Evolutionary conservation across 2,797 vertebrate genomes (phyloP).

Genomic region (Enteromius afrohamiltoni): DNA sequence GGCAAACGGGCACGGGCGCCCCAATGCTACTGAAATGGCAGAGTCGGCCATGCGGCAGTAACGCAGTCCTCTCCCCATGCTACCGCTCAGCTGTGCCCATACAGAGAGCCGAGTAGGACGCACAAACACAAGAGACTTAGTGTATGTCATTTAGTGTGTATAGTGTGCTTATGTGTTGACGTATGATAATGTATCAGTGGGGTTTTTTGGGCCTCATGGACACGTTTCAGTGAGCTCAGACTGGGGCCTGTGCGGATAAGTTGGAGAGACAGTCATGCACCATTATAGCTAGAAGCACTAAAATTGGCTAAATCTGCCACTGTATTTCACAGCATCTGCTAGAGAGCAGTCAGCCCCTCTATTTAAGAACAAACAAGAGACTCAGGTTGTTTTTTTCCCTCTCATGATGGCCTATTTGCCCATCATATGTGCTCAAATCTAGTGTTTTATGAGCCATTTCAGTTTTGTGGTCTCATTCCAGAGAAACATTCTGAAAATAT

Average conservation of each 20-base stretch:
- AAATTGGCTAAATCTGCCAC: conserved; percentile 67
- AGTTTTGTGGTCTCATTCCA: conserved; percentile 8
- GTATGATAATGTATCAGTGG: conserved; percentile 44
- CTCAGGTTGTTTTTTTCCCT: conserved; percentile 56
- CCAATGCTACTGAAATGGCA: conserved; percentile 88
- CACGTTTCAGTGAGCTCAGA: conserved; percentile 37
- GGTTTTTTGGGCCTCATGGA: conserved; percentile 30
- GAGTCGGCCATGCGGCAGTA: conserved; percentile 89
- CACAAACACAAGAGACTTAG: conserved; percentile 31
- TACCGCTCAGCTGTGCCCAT: conserved; percentile 82
- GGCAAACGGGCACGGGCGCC: conserved; percentile 86
- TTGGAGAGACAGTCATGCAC: conserved; percentile 55
- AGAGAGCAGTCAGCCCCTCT: conserved; percentile 51
- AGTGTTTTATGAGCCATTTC: conserved; percentile 36
- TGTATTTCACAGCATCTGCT: conserved; percentile 68
- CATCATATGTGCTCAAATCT: conserved; percentile 25
- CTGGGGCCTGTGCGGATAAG: conserved; percentile 40
- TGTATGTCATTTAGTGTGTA: conserved; percentile 39
- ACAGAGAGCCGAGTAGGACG: conserved; percentile 15
- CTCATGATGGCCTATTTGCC: conserved; percentile 49
- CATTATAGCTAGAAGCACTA: conserved; percentile 64
- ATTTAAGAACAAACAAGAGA: conserved; percentile 63
- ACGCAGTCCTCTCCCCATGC: conserved; percentile 88
- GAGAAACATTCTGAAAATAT: conserved; percentile 2
- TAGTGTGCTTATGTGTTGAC: conserved; percentile 40